These are phyloP conservation scores for Xanthorhoe spadicearia DNA, from an alignment of 2,888 invertebrate genomes.

Conservation along the genomic window DNA sequence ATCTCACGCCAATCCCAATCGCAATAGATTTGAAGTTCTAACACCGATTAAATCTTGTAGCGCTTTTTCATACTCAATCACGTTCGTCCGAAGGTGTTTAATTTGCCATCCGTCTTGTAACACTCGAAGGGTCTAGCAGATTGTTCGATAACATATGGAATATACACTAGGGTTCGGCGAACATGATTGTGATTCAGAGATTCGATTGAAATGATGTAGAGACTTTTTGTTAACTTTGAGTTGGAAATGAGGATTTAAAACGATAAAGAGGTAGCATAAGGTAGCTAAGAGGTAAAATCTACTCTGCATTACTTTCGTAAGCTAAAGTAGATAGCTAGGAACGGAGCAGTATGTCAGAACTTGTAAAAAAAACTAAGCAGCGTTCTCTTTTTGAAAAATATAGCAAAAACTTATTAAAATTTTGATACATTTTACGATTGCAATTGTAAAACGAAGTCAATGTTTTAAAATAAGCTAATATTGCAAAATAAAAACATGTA, in stretches of 20 bases:
- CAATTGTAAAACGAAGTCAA: no score
- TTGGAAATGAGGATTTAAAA: not conserved
- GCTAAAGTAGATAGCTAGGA: no score
- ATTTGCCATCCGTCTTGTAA: constrained; percentile 77
- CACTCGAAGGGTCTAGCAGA: constrained; percentile 56
- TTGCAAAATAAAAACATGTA: no score
- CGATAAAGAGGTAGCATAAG: not conserved
- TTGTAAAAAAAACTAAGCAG: no score
- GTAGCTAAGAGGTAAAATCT: not conserved
- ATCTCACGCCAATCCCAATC: constrained; percentile 26
- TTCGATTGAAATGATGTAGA: constrained; percentile 1
- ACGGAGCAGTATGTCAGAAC: no score
- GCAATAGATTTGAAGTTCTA: constrained; percentile 42
- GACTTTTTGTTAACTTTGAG: not conserved
- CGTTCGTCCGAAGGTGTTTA: constrained; percentile 64
- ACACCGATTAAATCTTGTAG: constrained; percentile 62
- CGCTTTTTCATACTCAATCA: constrained; percentile 82
- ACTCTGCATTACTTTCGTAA: no score
- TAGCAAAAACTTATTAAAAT: no score
- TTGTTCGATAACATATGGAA: constrained; percentile 45
- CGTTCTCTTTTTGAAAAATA: no score
- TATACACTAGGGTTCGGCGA: constrained; percentile 20
- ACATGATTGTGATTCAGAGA: constrained; percentile 5
- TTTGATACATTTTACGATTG: no score
- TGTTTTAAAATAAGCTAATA: no score